These are phyloP conservation scores for Entomyzon cyanotis DNA, from an alignment of 2,113 vertebrate genomes.

Conservation along the genomic window DNA sequence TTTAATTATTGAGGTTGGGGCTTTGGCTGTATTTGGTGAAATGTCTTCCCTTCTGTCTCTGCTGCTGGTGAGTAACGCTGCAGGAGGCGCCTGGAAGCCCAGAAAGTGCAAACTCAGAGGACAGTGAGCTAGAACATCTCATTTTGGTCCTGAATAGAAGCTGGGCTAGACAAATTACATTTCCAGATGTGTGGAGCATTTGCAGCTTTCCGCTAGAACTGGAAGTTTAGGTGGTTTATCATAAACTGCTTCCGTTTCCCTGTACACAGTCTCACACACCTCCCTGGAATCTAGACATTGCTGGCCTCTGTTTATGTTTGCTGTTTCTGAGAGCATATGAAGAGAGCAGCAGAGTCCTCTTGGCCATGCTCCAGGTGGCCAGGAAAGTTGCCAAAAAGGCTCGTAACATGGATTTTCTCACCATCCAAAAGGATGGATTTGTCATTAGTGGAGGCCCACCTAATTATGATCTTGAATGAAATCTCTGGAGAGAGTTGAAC, in stretches of 20 bases:
- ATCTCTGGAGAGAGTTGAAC: background rate
- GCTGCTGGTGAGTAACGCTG: background rate
- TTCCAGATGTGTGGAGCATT: background rate
- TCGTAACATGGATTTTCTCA: conserved; percentile 21
- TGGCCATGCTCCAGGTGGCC: background rate
- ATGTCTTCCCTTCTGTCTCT: background rate
- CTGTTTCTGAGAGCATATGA: background rate
- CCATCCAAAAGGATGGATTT: conserved; percentile 22
- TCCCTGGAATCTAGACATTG: background rate
- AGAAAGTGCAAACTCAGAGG: background rate
- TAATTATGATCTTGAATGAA: conserved; percentile 22
- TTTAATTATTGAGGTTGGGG: background rate
- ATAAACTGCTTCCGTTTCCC: background rate
- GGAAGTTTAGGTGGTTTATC: background rate
- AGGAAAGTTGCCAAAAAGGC: conserved; percentile 44
- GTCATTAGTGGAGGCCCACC: conserved; percentile 16
- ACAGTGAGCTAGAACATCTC: background rate
- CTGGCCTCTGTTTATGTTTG: background rate
- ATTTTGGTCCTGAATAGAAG: background rate
- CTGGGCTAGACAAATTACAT: background rate
- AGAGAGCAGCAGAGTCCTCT: background rate
- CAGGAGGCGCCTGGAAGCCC: background rate
- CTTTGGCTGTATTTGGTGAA: background rate
- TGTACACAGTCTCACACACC: background rate
- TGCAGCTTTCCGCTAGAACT: background rate